Evolutionary conservation across 2,113 vertebrate species (phyloP), one percentile per base, ranked within the genome.

Genomic region (Aspiorhynchus laticeps): DNA sequence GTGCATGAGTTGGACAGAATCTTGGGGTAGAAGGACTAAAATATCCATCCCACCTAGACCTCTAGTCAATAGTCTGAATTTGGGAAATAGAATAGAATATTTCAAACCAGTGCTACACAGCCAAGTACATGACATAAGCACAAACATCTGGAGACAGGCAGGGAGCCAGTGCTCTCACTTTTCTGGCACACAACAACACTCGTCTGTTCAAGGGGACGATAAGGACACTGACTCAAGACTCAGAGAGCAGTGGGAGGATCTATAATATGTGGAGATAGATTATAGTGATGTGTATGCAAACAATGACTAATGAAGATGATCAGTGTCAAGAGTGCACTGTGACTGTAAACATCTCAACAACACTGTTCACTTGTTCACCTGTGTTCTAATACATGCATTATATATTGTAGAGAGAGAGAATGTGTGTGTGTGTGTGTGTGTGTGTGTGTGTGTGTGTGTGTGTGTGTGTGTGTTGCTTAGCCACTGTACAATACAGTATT

Each of bases 131-230:
- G 24, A n/a, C 0, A 61, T 79, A 59, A 79, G 77, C 31, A 36
- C 28, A 59, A 17, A 67, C 80, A 82, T 48, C 80, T 48, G 26
- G 59, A 82, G n/a, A 21, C 26, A 67, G 61, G 41, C 80, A 69
- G 26, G 11, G 4, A 69, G 80, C 17, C 61, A 48, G 41, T 1
- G 17, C 38, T 26, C 11, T 41, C 11, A 81, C 1, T 43, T 38
- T 14, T 14, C 77, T n/a, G 53, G 41, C 15, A 77, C 75, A 31
- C n/a, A 31, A 36, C 19, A 82, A 43, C n/a, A 65, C 59, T 46
- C 5, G 10, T 82, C 36, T 67, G 48, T 17, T 51, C 48, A 14
- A 51, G 48, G 48, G 14, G 4, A 51, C 15, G 4, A 51, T 51
- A 1, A 51, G 14, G 48, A 51, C 48, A 51, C 48, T 51, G 15